Evolutionary conservation across 2,797 vertebrate species (phyloP).

Genomic region (Gallinago solitaria): DNA sequence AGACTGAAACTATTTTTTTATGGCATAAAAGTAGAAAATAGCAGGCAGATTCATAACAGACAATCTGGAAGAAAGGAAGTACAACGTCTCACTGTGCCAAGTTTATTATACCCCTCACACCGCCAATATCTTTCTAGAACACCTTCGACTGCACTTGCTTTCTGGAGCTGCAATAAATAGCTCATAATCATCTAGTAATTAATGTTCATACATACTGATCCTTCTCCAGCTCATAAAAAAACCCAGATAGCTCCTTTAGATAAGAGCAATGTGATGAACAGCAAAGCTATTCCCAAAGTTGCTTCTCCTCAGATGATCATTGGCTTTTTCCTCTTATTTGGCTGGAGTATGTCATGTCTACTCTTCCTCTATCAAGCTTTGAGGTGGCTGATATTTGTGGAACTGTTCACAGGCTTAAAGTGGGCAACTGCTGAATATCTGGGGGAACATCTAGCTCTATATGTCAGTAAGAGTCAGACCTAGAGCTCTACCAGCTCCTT

Average conservation of each 20-base stretch:
- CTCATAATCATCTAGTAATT: background rate
- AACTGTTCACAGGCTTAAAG: background rate
- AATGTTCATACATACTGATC: background rate
- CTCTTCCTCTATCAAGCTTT: background rate
- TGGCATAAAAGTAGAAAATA: background rate
- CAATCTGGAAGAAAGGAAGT: background rate
- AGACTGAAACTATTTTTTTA: background rate
- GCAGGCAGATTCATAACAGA: background rate
- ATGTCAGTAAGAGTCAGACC: background rate
- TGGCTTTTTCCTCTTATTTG: background rate
- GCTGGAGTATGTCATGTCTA: fast-evolving
- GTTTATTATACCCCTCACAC: background rate
- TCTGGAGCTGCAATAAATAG: background rate
- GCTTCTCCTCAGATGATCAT: background rate
- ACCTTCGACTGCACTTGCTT: background rate
- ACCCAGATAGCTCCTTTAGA: background rate
- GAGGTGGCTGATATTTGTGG: background rate
- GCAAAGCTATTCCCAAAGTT: background rate
- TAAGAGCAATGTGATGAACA: background rate
- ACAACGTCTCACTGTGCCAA: background rate
- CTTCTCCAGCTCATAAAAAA: background rate
- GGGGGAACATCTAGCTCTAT: background rate
- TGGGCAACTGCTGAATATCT: background rate
- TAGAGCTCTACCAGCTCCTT: background rate
- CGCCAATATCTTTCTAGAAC: background rate